Conservation (phyloP, 2,113 vertebrate genomes). For the Acinonyx jubatus region DNA sequence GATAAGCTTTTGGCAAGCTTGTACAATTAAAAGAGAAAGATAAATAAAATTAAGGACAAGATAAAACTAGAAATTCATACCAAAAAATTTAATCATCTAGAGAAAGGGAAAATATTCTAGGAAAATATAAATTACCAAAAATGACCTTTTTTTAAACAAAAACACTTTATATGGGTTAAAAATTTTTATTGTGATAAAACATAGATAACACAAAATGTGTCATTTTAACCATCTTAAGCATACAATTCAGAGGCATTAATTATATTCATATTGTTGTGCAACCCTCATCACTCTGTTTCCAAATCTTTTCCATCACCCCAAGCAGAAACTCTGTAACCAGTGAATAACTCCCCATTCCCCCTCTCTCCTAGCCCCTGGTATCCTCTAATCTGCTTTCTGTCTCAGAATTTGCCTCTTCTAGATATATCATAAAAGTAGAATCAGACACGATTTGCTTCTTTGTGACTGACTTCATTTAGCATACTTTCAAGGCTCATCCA, state of each 20-base stretch:
- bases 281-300: background rate
- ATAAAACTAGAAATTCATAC: background rate
- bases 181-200: background rate
- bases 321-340: background rate
- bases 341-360: background rate
- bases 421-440: background rate
- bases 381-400: background rate
- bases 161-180: background rate
- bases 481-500: background rate
- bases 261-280: background rate
- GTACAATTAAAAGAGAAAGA: background rate
- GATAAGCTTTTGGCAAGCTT: background rate
- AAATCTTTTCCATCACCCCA: background rate
- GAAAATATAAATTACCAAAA: conserved; percentile 6
- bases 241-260: background rate
- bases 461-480: background rate
- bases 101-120: background rate
- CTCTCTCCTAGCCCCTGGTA: background rate
- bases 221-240: background rate
- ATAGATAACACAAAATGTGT: background rate
- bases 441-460: background rate
- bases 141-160: background rate
- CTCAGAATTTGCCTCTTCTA: background rate
- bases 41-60: background rate
- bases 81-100: background rate